Evolutionary conservation across 2,113 vertebrate species (phyloP).

Genomic region (Mustela nigripes): DNA sequence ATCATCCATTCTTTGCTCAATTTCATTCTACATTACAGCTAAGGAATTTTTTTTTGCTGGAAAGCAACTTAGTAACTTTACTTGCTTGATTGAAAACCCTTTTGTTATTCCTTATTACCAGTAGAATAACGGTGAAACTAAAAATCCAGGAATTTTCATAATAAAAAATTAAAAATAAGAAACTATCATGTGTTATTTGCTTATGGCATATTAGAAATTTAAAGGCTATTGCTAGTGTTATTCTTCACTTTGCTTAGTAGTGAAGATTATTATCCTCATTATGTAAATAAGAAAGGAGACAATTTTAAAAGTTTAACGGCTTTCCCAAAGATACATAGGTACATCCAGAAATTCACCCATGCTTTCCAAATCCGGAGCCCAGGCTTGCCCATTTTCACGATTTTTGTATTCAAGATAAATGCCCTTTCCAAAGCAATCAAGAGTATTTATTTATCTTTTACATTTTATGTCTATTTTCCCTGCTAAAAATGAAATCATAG

Average conservation of each 20-base stretch:
- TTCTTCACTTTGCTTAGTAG: neutral
- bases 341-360: neutral
- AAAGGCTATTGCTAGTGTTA: neutral
- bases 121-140: neutral
- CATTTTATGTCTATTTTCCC: neutral
- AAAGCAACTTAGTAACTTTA: neutral
- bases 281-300: neutral
- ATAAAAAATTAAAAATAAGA: neutral
- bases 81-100: neutral
- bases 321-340: neutral
- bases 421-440: neutral
- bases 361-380: neutral
- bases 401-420: neutral
- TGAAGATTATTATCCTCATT: neutral
- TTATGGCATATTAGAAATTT: neutral
- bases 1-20: neutral
- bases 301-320: neutral
- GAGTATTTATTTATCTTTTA: neutral
- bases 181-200: neutral
- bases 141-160: neutral
- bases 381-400: neutral
- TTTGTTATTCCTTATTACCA: neutral
- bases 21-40: neutral
- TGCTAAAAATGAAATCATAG: neutral
- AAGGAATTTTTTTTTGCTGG: neutral